Conservation (phyloP, 2,113 vertebrate genomes). For the Ranitomeya variabilis region DNA sequence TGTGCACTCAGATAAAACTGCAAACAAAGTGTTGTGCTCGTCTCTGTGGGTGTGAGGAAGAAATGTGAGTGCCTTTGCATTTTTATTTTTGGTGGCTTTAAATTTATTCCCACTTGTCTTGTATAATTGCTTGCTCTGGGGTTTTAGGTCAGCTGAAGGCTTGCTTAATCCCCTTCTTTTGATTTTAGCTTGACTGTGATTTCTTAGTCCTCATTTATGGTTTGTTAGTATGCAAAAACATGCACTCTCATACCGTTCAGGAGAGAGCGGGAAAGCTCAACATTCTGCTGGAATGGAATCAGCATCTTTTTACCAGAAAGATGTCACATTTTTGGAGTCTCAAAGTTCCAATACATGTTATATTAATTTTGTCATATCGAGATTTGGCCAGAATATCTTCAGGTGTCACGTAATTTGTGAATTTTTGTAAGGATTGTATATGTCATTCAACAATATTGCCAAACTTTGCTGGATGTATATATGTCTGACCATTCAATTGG, state of each 20-base stretch:
- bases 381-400: neutral
- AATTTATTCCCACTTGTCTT: slow-evolving; percentile 29
- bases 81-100: slow-evolving; percentile 37
- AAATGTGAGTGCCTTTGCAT: slow-evolving; percentile 17
- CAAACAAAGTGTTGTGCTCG: slow-evolving; percentile 29
- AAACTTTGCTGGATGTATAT: too few species aligned
- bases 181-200: slow-evolving; percentile 34
- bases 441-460: too few species aligned
- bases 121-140: slow-evolving; percentile 40
- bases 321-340: slow-evolving; percentile 18
- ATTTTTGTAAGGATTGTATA: too few species aligned
- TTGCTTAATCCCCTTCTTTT: slow-evolving; percentile 47
- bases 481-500: too few species aligned
- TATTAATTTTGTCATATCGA: neutral
- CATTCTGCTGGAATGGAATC: neutral
- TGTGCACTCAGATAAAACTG: neutral
- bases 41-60: neutral
- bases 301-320: neutral
- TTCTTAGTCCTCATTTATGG: slow-evolving; percentile 29
- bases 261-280: neutral
- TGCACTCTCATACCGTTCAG: slow-evolving; percentile 20
- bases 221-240: slow-evolving; percentile 50
- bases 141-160: slow-evolving; percentile 39
- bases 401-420: too few species aligned
- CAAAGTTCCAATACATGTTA: neutral